A percentile compares a stretch with the other conserved stretches of the same genome.
phyloP scores from a whole-genome alignment of 2,113 vertebrate genomes.

The Hyla sarda region DNA sequence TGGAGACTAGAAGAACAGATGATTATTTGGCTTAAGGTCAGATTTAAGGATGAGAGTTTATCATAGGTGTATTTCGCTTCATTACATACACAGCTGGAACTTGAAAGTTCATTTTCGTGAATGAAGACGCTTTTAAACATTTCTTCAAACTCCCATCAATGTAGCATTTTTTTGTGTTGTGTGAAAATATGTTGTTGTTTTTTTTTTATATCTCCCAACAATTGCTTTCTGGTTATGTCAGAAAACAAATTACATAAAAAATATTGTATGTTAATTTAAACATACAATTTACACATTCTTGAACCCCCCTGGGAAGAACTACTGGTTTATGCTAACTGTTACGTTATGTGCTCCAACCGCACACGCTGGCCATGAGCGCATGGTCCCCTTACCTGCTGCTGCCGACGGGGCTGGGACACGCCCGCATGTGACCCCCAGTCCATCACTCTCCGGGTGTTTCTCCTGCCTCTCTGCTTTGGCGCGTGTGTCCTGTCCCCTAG shows the following conservation, averaged over 20 bases:
- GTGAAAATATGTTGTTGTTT: not conserved
- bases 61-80: conserved; percentile 29
- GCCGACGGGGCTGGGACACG: too few species aligned
- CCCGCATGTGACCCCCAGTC: too few species aligned
- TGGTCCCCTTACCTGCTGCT: too few species aligned
- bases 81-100: conserved; percentile 48
- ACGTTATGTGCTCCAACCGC: too few species aligned
- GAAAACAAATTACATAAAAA: not conserved
- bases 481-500: too few species aligned
- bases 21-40: conserved; percentile 39
- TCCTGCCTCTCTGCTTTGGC: too few species aligned
- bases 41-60: conserved; percentile 36
- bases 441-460: too few species aligned
- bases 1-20: not conserved
- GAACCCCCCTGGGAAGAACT: too few species aligned
- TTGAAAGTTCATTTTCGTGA: conserved; percentile 43
- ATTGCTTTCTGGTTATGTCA: not conserved
- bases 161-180: not conserved
- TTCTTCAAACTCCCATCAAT: not conserved
- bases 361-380: too few species aligned
- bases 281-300: too few species aligned
- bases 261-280: not conserved
- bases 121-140: not conserved
- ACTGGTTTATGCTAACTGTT: too few species aligned
- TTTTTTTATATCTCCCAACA: not conserved